phyloP scores from a whole-genome alignment of 2,888 invertebrate species.

The Dilophus febrilis region DNA sequence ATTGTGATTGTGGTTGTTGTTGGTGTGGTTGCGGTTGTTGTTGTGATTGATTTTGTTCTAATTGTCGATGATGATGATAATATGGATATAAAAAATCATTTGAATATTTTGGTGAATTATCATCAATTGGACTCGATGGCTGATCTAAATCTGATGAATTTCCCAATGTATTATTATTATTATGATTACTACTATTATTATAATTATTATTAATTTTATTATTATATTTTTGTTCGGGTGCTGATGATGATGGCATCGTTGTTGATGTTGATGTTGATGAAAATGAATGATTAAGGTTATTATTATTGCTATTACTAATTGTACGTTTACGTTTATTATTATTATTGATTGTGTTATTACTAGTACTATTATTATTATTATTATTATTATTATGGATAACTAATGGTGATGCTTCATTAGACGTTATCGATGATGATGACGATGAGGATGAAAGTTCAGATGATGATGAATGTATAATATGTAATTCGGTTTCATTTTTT shows the following conservation, averaged over 20 bases:
- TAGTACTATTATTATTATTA: background rate
- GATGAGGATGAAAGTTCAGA: slow-evolving; percentile 24
- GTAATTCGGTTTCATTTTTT: background rate
- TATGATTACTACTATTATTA: background rate
- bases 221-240: background rate
- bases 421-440: too few relatives aligned
- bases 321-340: slow-evolving; percentile 3
- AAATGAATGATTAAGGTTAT: background rate
- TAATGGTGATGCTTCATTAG: slow-evolving; percentile 27
- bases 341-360: too few relatives aligned
- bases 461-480: slow-evolving; percentile 4
- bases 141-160: slow-evolving; percentile 7
- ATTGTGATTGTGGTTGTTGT: slow-evolving; percentile 6
- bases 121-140: slow-evolving; percentile 8
- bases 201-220: background rate
- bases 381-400: background rate
- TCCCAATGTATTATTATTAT: background rate
- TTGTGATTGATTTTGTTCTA: slow-evolving; percentile 6
- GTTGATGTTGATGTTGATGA: background rate
- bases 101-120: slow-evolving; percentile 12
- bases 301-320: slow-evolving; percentile 1
- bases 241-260: background rate
- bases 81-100: slow-evolving; percentile 26
- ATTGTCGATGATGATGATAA: slow-evolving; percentile 25
- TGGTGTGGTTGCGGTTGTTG: slow-evolving; percentile 15